These are phyloP conservation scores for Erythrocebus patas DNA, from an alignment of 2,113 vertebrate genomes.

Conservation along the genomic window DNA sequence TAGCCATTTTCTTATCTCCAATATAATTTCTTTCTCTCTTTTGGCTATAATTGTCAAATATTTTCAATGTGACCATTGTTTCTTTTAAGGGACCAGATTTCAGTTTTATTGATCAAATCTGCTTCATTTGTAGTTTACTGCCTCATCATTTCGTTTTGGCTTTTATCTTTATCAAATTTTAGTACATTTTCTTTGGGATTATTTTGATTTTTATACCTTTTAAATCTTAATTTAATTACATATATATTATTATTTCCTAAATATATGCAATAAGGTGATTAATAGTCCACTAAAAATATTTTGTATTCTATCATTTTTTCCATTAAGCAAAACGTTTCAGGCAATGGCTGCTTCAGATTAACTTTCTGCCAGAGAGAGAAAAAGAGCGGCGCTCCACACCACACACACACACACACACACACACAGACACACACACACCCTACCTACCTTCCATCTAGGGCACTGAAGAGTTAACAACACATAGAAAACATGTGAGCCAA, in stretches of 20 bases:
- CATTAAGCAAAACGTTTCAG: not conserved
- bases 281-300: not conserved
- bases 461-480: not conserved
- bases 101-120: not conserved
- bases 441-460: not conserved
- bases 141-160: not conserved
- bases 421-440: not conserved
- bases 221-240: not conserved
- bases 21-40: not conserved
- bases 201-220: not conserved
- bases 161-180: not conserved
- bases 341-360: not conserved
- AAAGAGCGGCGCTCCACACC: too few species aligned
- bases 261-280: not conserved
- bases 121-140: not conserved
- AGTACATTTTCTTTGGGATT: not conserved
- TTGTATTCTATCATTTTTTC: not conserved
- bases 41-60: not conserved
- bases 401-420: not conserved
- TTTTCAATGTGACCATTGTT: not conserved
- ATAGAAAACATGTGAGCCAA: not conserved
- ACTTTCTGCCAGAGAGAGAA: not conserved
- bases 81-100: not conserved
- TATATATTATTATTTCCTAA: not conserved
- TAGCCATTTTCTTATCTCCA: conserved; percentile 23